phyloP scores from a whole-genome alignment of 2,113 vertebrate genomes.

The Tyto alba region DNA sequence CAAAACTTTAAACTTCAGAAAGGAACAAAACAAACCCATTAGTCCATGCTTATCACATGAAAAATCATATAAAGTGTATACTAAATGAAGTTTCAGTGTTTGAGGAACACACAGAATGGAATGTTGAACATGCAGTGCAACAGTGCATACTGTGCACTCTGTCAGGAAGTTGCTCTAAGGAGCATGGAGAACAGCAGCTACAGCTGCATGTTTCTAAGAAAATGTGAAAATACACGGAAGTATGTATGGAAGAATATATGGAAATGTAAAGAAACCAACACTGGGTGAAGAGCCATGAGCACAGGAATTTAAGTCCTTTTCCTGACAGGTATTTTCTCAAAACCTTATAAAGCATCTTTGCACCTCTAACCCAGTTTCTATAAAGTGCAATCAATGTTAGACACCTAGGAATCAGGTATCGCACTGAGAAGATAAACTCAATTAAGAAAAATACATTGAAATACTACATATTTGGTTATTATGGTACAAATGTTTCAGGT shows the following conservation, averaged over 20 bases:
- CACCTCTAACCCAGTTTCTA: neutral
- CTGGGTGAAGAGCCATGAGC: neutral
- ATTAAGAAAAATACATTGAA: slow-evolving; percentile 23
- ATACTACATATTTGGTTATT: slow-evolving; percentile 3
- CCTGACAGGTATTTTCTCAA: neutral
- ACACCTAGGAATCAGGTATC: neutral
- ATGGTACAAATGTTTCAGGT: neutral
- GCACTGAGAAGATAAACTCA: neutral
- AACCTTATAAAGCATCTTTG: neutral
- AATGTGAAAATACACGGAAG: neutral
- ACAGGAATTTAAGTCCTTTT: neutral
- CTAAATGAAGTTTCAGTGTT: neutral
- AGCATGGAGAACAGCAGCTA: neutral
- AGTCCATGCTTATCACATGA: neutral
- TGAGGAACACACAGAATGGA: neutral
- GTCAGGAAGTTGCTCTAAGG: neutral
- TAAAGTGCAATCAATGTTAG: neutral
- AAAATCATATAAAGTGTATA: neutral
- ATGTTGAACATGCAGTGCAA: neutral
- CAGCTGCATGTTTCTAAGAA: neutral
- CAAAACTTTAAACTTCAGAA: neutral
- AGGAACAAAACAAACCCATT: neutral
- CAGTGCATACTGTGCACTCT: no score
- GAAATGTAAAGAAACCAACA: neutral
- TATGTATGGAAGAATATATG: neutral